Base-by-base conservation (phyloP, 2,888 invertebrate species). In the Agriotes lineatus region DNA sequence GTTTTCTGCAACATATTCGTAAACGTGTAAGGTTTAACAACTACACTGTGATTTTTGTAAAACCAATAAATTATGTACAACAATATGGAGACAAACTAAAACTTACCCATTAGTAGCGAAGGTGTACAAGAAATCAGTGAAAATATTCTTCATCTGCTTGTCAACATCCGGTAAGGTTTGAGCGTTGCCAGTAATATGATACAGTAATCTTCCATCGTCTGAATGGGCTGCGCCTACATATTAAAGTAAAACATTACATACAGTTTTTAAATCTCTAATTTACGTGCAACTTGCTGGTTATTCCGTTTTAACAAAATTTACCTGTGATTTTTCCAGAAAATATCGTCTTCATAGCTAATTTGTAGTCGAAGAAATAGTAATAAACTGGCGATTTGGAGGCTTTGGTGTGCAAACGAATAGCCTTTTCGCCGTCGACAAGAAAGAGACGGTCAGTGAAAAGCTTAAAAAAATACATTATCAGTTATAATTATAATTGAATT, bases 361-460 rank as follows among this genome's bases (percentile, higher is more conserved):
- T 19, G 20, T 71, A 71, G 10, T 68, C 67, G 9, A 39, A 71
- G 30, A 64, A 60, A 50, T 68, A 90, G 59, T 88, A 83, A 82
- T 88, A 89, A 0, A 89, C 86, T 0, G 90, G 89, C 71, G 87
- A 86, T 10, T 85, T 82, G 1, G 74, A 74, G 12, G 70, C 74
- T 42, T 74, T 62, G 7, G 78, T 71, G 45, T 82, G 81, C 16
- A 76, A 14, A 66, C 77, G 75, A 12, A 78, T 37, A 1, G 80
- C 73, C 58, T 73, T 72, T 64, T 80, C 80, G 1, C 74, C 62
- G 56, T 76, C 78, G 3, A 74, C 56, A 2, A 78, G 78, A 87
- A 91, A 56, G 86, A 85, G 78, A 88, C 91, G 84, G 79, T 92
- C 92, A 0, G 90, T 86, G 3, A 90, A 85, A 74, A 92, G 86